phyloP scores from a whole-genome alignment of 1,140 invertebrate species.

The Pristionchus pacificus region DNA sequence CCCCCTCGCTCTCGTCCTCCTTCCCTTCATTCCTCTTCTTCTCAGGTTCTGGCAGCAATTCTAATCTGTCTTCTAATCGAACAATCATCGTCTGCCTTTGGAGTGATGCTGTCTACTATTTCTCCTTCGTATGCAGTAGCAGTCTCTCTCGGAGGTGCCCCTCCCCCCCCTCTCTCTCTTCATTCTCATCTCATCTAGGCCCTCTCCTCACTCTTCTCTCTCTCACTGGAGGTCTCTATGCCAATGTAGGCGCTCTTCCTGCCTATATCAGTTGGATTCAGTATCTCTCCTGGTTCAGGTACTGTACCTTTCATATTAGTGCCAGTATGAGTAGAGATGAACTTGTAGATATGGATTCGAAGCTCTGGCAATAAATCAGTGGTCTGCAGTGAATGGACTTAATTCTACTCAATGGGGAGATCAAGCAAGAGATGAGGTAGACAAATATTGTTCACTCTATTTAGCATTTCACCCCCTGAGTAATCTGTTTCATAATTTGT shows the following conservation, averaged over 20 bases:
- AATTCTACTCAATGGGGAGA: slow-evolving; percentile 9
- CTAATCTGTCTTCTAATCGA: slow-evolving; percentile 50
- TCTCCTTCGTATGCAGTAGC: slow-evolving; percentile 48
- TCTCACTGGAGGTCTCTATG: slow-evolving; percentile 54
- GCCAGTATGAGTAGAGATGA: neutral
- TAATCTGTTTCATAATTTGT: slow-evolving; percentile 12
- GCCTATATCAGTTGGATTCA: slow-evolving; percentile 50
- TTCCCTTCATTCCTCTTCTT: neutral
- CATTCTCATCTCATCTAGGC: slow-evolving; percentile 33
- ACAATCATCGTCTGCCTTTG: slow-evolving; percentile 55
- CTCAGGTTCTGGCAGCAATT: slow-evolving; percentile 30
- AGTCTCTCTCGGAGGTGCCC: neutral
- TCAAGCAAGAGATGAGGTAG: slow-evolving; percentile 8
- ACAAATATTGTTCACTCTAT: neutral
- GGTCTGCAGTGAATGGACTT: slow-evolving; percentile 31
- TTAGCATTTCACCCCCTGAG: neutral
- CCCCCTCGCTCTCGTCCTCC: neutral
- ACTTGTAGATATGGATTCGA: slow-evolving; percentile 53
- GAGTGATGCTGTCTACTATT: slow-evolving; percentile 50
- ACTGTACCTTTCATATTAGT: neutral
- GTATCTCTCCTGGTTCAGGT: slow-evolving; percentile 54
- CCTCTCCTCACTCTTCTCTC: slow-evolving; percentile 50
- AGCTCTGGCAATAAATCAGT: slow-evolving; percentile 53
- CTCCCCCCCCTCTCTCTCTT: neutral
- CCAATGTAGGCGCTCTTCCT: slow-evolving; percentile 50